A percentile compares a stretch with the other conserved stretches of the same genome.
Conservation (phyloP, 2,113 vertebrate species). For the Equus quagga region DNA sequence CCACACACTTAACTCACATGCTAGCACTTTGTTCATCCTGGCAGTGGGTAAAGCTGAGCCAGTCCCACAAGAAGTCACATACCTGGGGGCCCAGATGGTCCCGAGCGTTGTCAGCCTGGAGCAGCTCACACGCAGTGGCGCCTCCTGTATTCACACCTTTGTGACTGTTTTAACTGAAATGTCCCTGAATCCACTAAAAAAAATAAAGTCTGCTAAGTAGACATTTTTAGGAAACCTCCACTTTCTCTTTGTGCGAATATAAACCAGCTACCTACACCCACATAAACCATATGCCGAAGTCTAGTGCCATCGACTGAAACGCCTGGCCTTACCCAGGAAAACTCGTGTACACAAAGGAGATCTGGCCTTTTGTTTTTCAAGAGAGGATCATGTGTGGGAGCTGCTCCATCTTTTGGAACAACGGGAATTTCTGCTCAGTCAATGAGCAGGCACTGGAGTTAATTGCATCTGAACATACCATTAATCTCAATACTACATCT, state of each 20-base stretch:
- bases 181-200: conserved; percentile 17
- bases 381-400: neutral
- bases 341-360: rapidly evolving
- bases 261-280: conserved; percentile 52
- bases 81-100: conserved; percentile 47
- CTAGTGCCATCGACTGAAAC: neutral
- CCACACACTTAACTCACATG: neutral
- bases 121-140: neutral
- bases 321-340: neutral
- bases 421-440: neutral
- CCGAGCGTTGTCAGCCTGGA: neutral
- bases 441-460: neutral
- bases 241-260: conserved; percentile 54
- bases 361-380: neutral
- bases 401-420: neutral
- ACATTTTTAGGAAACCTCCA: conserved; percentile 62
- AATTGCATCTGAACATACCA: neutral
- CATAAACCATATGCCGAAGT: conserved; percentile 39
- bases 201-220: conserved; percentile 47
- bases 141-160: conserved; percentile 40
- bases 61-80: neutral
- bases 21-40: neutral
- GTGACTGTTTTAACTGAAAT: conserved; percentile 50
- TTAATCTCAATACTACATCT: neutral
- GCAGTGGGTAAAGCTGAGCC: neutral